Conservation (phyloP, 2,888 invertebrate species). For the Pandemis heparana region DNA sequence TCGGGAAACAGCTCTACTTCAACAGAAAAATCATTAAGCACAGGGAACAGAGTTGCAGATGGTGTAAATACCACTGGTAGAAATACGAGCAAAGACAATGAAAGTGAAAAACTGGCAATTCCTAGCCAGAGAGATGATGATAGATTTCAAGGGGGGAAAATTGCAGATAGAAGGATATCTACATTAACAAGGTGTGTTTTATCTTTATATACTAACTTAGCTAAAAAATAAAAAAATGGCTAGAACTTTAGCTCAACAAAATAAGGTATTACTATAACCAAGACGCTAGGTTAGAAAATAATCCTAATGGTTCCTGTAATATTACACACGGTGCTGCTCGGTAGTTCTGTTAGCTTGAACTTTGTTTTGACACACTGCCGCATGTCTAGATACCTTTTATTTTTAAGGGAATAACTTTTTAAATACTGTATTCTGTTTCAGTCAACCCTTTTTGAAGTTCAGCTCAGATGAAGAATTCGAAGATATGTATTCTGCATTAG, state of each 20-base stretch:
- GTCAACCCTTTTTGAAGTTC: slow-evolving; percentile 49
- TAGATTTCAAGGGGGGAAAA: background rate
- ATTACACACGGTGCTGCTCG: no score
- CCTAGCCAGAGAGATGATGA: slow-evolving; percentile 13
- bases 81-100: slow-evolving; percentile 51
- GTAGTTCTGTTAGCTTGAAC: no score
- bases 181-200: slow-evolving; percentile 22
- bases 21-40: slow-evolving; percentile 43
- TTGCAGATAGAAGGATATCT: slow-evolving; percentile 19
- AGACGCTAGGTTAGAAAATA: no score
- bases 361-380: no score
- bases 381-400: background rate
- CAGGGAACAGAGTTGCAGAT: slow-evolving; percentile 42
- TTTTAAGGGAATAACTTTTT: background rate
- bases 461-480: slow-evolving; percentile 68
- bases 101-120: slow-evolving; percentile 9
- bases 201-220: background rate
- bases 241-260: background rate
- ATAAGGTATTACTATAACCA: no score
- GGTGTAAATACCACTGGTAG: slow-evolving; percentile 43
- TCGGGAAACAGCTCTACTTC: slow-evolving; percentile 47
- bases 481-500: slow-evolving; percentile 43
- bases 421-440: slow-evolving; percentile 12
- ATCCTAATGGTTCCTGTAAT: no score
- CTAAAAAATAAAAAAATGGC: background rate